These are phyloP conservation scores for Meliscaeva auricollis DNA, from an alignment of 2,888 invertebrate species.

Conservation along the genomic window DNA sequence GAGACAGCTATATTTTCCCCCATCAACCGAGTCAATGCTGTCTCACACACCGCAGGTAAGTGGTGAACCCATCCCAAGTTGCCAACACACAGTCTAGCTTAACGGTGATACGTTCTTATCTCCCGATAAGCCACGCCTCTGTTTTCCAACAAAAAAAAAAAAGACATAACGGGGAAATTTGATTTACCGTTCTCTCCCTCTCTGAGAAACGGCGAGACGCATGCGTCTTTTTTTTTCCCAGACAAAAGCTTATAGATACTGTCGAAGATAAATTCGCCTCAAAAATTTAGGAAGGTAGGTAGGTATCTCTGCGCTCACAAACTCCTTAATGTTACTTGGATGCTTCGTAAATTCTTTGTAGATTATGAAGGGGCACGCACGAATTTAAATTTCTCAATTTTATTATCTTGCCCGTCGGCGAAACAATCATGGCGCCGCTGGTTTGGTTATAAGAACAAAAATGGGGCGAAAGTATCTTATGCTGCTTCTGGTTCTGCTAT, in stretches of 20 bases:
- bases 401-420: constrained; percentile 64
- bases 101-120: constrained; percentile 65
- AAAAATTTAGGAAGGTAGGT: not conserved
- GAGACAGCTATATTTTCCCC: constrained; percentile 42
- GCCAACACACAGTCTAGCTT: constrained; percentile 40
- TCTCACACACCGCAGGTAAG: constrained; percentile 27
- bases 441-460: constrained; percentile 7
- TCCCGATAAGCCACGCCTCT: constrained; percentile 51
- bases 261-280: not conserved
- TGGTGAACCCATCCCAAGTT: constrained; percentile 55
- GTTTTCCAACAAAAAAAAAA: not conserved
- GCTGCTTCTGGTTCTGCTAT: constrained; percentile 3
- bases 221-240: constrained; percentile 14
- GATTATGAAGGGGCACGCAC: too few relatives aligned
- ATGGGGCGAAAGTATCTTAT: constrained; percentile 39
- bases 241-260: constrained; percentile 16
- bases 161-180: constrained; percentile 51
- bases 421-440: constrained; percentile 25
- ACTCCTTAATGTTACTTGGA: not conserved
- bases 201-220: constrained; percentile 18
- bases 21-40: too few relatives aligned
- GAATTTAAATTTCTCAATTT: constrained; percentile 75
- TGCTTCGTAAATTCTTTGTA: constrained; percentile 38
- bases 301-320: not conserved
- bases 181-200: constrained; percentile 34